Evolutionary conservation across 2,888 invertebrate species (phyloP).

Genomic region (Aplocera efformata): DNA sequence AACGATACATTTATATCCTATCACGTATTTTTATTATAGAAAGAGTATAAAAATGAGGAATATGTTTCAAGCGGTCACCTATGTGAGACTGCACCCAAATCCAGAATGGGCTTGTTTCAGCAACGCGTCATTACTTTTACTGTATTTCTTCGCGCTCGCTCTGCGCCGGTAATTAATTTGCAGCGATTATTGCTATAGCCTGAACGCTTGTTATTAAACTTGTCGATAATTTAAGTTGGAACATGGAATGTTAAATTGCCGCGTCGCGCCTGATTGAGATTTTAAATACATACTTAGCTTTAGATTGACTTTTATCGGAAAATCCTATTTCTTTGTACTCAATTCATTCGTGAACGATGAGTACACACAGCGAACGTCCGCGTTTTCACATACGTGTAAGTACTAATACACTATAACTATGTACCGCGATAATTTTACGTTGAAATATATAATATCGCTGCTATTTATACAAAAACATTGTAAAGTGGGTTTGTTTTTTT

Average conservation of each 20-base stretch:
- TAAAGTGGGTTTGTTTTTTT: too few species aligned
- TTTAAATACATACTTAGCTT: conserved; percentile 48
- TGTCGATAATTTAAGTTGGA: conserved; percentile 76
- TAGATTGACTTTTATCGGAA: conserved; percentile 59
- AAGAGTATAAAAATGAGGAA: too few species aligned
- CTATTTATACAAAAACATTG: too few species aligned
- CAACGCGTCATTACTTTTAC: conserved; percentile 55
- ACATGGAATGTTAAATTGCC: conserved; percentile 70
- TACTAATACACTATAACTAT: too few species aligned
- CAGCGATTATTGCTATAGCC: conserved; percentile 68
- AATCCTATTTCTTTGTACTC: conserved; percentile 52
- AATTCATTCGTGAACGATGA: conserved; percentile 61
- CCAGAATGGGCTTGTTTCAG: conserved; percentile 41
- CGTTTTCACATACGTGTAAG: conserved; percentile 60
- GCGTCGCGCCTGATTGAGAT: conserved; percentile 64
- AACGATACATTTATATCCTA: neutral
- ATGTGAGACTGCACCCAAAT: conserved; percentile 42
- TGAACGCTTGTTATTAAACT: conserved; percentile 73
- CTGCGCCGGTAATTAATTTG: conserved; percentile 68
- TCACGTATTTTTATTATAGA: too few species aligned
- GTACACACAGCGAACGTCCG: conserved; percentile 48
- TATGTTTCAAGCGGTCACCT: conserved; percentile 3
- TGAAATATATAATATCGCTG: too few species aligned
- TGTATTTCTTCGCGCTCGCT: conserved; percentile 63
- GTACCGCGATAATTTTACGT: too few species aligned